Percentiles rank a stretch among this genome's conserved stretches.
Conservation (phyloP, 2,888 invertebrate genomes). For the Capitulum mitella region DNA sequence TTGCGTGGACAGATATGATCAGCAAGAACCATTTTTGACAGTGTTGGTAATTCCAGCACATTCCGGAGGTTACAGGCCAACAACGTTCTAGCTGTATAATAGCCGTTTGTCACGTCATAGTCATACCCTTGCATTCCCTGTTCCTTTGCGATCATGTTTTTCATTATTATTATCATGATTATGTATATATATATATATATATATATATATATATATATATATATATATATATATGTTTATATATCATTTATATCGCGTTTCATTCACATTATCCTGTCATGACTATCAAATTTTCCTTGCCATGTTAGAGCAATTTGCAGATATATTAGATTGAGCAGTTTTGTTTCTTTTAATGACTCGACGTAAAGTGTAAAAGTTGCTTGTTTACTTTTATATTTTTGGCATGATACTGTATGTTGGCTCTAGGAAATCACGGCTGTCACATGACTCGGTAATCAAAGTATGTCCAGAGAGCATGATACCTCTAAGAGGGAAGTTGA, state of each 20-base stretch:
- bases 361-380: too few relatives aligned
- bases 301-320: too few relatives aligned
- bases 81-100: background rate
- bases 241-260: too few relatives aligned
- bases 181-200: background rate
- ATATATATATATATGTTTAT: background rate
- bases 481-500: too few relatives aligned
- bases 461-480: too few relatives aligned
- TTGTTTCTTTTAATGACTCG: conserved; percentile 2
- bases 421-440: too few relatives aligned
- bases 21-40: background rate
- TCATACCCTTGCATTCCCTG: background rate
- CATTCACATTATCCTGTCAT: too few relatives aligned
- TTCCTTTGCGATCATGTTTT: background rate
- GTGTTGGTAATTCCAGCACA: background rate
- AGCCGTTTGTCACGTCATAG: background rate
- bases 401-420: too few relatives aligned
- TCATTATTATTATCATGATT: background rate
- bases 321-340: background rate
- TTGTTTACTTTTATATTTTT: too few relatives aligned
- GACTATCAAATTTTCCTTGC: background rate
- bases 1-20: too few relatives aligned
- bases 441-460: too few relatives aligned
- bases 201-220: conserved; percentile 26
- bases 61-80: background rate